These are phyloP conservation scores for Oscheius sp. DNA, from an alignment of 2,888 invertebrate species.

Conservation along the genomic window DNA sequence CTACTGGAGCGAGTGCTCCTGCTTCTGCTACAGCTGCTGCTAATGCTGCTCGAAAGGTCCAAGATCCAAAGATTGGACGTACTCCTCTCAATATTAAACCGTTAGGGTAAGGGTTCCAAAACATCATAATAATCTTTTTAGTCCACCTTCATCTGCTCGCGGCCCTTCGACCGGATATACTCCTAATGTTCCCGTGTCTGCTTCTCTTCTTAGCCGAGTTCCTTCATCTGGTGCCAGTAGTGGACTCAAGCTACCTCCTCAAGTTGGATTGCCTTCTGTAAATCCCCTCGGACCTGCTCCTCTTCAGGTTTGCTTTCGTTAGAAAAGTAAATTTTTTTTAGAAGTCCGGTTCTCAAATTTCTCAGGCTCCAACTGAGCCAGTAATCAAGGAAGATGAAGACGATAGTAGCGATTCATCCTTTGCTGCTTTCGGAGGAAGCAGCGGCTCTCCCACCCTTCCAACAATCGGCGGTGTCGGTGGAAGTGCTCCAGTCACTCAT, in stretches of 20 bases:
- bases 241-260: conserved; percentile 22
- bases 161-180: conserved; percentile 8
- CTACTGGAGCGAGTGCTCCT: conserved; percentile 17
- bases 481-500: not conserved
- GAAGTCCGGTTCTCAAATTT: conserved; percentile 62
- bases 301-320: conserved; percentile 10
- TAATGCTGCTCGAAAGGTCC: conserved; percentile 36
- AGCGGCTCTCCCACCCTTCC: conserved; percentile 28
- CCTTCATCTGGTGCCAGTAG: not conserved
- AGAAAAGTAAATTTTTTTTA: conserved; percentile 30
- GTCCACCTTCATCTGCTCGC: conserved; percentile 17
- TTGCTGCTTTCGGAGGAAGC: conserved; percentile 26
- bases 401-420: conserved; percentile 53
- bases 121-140: conserved; percentile 4
- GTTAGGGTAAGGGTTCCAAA: no score
- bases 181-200: conserved; percentile 23
- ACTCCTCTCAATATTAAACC: conserved; percentile 44
- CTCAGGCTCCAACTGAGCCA: conserved; percentile 68
- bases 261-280: not conserved
- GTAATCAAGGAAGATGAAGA: conserved; percentile 68
- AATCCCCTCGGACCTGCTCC: conserved; percentile 4
- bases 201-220: conserved; percentile 23
- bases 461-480: conserved; percentile 15
- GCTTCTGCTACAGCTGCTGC: conserved; percentile 28
- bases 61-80: conserved; percentile 49